These are phyloP conservation scores for Microcebus griseorufus DNA, from an alignment of 2,113 vertebrate genomes.

Conservation along the genomic window DNA sequence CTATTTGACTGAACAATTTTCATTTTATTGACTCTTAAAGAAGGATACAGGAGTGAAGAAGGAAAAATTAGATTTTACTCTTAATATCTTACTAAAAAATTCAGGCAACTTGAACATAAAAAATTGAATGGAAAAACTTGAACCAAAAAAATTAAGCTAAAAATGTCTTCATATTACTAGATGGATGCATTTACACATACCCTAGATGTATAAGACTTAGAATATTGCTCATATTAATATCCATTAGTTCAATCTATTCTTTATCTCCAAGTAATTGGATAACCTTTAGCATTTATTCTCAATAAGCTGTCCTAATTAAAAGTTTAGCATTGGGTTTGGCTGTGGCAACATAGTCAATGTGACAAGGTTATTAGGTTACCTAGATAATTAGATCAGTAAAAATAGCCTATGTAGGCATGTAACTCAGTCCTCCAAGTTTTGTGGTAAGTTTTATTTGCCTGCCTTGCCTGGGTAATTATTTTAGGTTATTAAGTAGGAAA, in stretches of 20 bases:
- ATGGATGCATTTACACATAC: background rate
- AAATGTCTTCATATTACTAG: constrained; percentile 8
- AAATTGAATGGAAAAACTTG: background rate
- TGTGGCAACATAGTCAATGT: background rate
- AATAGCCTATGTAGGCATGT: background rate
- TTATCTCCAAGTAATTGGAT: constrained; percentile 47
- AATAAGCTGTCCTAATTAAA: constrained; percentile 36
- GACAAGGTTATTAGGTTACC: constrained; percentile 5
- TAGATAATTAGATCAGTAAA: constrained; percentile 3
- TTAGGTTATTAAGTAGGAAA: no score
- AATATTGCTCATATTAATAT: background rate
- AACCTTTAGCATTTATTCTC: constrained; percentile 11
- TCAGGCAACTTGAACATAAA: background rate
- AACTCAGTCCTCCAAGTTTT: constrained; percentile 2
- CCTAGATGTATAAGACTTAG: background rate
- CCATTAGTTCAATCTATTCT: constrained; percentile 8
- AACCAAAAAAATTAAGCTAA: background rate
- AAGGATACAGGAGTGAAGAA: background rate
- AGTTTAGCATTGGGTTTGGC: background rate
- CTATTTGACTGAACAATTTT: constrained; percentile 49
- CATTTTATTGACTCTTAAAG: constrained; percentile 17
- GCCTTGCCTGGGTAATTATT: constrained; percentile 54
- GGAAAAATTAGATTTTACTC: constrained; percentile 6
- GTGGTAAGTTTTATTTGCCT: constrained; percentile 61
- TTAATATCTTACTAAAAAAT: background rate